phyloP scores from a whole-genome alignment of 2,888 invertebrate genomes.

The Vandiemenella viatica region DNA sequence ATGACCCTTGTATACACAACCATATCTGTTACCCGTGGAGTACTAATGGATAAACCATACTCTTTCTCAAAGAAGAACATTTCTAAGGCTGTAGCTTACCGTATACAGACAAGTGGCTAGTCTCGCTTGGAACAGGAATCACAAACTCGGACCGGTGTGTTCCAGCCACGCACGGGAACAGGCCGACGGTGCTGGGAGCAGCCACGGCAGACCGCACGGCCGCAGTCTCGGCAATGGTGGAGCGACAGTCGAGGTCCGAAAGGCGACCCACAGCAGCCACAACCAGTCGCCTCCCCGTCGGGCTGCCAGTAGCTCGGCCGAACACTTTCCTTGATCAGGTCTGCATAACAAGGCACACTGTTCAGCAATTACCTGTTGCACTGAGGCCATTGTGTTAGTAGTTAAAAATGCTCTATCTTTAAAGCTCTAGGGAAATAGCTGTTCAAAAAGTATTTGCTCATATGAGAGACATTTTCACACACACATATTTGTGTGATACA shows the following conservation, averaged over 20 bases:
- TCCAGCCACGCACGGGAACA: slow-evolving; percentile 33
- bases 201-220: slow-evolving; percentile 48
- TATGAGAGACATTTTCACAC: no score
- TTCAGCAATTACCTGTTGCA: no score
- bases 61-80: no score
- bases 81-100: no score
- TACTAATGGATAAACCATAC: no score
- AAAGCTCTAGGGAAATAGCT: no score
- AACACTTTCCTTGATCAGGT: slow-evolving; percentile 55
- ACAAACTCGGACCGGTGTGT: slow-evolving; percentile 33
- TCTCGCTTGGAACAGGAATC: slow-evolving; percentile 18
- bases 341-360: slow-evolving; percentile 25
- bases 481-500: no score
- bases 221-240: slow-evolving; percentile 59
- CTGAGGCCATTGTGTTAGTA: no score
- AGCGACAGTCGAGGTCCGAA: slow-evolving; percentile 30
- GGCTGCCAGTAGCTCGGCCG: slow-evolving; percentile 69
- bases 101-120: slow-evolving; percentile 5
- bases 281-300: slow-evolving; percentile 49
- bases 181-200: slow-evolving; percentile 28
- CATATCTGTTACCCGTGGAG: no score
- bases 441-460: no score
- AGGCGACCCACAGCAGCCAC: slow-evolving; percentile 44
- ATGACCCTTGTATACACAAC: no score
- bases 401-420: no score